Base-by-base conservation (phyloP, 2,888 invertebrate genomes). In the Danaus chrysippus region DNA sequence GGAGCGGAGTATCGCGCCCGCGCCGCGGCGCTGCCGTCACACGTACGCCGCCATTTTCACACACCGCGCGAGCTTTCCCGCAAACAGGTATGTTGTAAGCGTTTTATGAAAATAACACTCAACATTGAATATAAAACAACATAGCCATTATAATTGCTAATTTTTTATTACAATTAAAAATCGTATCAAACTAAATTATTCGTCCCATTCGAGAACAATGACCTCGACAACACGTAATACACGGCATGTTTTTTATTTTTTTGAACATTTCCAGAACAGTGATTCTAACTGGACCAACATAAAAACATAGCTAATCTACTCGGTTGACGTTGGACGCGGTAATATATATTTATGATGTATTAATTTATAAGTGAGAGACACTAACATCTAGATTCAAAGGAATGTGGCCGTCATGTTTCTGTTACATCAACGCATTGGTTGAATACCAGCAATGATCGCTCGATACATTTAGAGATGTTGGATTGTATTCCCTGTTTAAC, bases 351-450 rank as follows among this genome's bases (percentile, higher is more conserved):
- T 63, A 34, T 41, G n/a, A 42, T 66, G 56, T 8, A 53, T 42
- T 42, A 58, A 43, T 61, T 55, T 53, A 57, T 54, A 46, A 52
- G 52, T 43, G 43, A 56, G 73, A 67, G 75, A 76, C 75, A 84
- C 81, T 88, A 87, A 89, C 90, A 90, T 84, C 83, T 84, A 85
- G 83, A 84, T 81, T 79, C 81, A 74, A 62, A 82, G 84, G 88
- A 91, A 87, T 89, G 88, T 86, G 87, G 80, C 84, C 86, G 87
- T 89, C 91, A 86, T 91, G 89, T 91, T 91, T 90, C 84, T 76
- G 86, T 91, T 91, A 90, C 89, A 90, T 87, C 87, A 86, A 88
- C 83, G 79, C 76, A 76, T 76, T 77, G 76, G 76, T 75, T 71
- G 76, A 82, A 78, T 77, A 82, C 76, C 81, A 79, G 75, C 78